phyloP scores from a whole-genome alignment of 2,113 vertebrate genomes.

The Eptatretus burgeri region DNA sequence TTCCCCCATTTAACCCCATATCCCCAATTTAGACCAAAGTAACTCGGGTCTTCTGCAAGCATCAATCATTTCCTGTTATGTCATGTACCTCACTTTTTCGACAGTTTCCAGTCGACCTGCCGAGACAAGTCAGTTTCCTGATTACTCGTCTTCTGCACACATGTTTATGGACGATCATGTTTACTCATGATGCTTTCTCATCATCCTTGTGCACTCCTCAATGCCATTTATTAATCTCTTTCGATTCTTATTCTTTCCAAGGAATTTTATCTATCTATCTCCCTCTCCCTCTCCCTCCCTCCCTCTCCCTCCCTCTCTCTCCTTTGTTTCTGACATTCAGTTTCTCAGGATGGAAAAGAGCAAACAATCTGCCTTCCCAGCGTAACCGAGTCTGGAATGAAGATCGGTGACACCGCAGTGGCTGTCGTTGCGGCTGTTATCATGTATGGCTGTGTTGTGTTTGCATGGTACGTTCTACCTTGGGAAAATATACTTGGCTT shows the following conservation, averaged over 20 bases:
- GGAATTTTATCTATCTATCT: not conserved
- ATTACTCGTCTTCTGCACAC: too few relatives aligned
- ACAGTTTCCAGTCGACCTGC: slow-evolving; percentile 66
- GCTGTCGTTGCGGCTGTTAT: slow-evolving; percentile 42
- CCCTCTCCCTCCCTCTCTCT: not conserved
- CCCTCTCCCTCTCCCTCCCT: too few relatives aligned
- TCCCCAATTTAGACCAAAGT: slow-evolving; percentile 32
- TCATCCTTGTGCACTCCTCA: too few relatives aligned
- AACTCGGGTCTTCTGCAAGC: slow-evolving; percentile 69
- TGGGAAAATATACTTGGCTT: too few relatives aligned
- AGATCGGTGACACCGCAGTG: slow-evolving; percentile 33
- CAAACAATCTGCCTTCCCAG: slow-evolving; percentile 46
- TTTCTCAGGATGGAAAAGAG: slow-evolving; percentile 16
- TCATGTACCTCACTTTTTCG: slow-evolving; percentile 89
- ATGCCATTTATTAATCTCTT: too few relatives aligned
- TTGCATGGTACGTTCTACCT: slow-evolving; percentile 36
- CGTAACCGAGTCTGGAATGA: slow-evolving; percentile 21
- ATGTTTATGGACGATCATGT: too few relatives aligned
- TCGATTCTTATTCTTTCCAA: too few relatives aligned
- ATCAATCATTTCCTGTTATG: slow-evolving; percentile 71
- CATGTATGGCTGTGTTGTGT: slow-evolving; percentile 71
- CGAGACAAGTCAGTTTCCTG: slow-evolving; percentile 29
- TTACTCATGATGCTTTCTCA: too few relatives aligned
- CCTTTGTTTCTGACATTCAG: not conserved
- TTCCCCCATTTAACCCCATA: not conserved